These are phyloP conservation scores for Scaptodrosophila latifasciaeformis DNA, from an alignment of 2,888 invertebrate species.

Conservation along the genomic window DNA sequence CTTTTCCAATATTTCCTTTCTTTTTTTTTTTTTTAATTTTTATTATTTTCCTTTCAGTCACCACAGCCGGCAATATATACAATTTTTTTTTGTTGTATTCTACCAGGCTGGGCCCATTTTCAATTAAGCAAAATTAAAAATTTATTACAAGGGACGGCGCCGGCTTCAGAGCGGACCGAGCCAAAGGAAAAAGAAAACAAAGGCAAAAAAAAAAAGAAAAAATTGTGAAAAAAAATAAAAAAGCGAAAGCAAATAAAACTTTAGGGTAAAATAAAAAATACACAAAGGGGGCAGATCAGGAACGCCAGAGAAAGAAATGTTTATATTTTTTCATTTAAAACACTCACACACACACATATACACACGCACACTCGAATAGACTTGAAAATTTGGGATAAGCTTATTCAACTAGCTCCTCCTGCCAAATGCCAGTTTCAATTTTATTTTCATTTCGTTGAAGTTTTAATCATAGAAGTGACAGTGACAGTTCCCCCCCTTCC, in stretches of 20 bases:
- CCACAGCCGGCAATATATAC: conserved; percentile 10
- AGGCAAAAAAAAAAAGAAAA: conserved; percentile 25
- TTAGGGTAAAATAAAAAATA: conserved; percentile 32
- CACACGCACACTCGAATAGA: no score
- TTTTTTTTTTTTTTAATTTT: no score
- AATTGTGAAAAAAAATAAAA: conserved; percentile 1
- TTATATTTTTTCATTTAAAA: conserved; percentile 63
- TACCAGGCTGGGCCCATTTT: conserved; percentile 45
- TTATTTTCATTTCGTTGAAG: conserved; percentile 43
- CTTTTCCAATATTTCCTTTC: conserved; percentile 36
- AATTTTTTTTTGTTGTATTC: conserved; percentile 8
- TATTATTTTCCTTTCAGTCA: conserved; percentile 17
- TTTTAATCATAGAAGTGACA: conserved; percentile 67
- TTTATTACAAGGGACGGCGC: conserved; percentile 45
- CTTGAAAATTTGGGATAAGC: no score
- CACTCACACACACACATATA: no score
- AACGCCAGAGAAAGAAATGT: conserved; percentile 10
- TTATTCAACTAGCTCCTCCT: conserved; percentile 1
- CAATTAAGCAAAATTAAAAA: conserved; percentile 69
- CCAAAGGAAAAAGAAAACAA: conserved; percentile 64
- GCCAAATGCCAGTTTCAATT: conserved; percentile 28
- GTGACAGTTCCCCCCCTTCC: conserved; percentile 48
- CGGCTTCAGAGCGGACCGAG: conserved; percentile 36
- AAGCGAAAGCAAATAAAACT: conserved; percentile 41
- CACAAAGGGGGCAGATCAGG: neutral